Evolutionary conservation across 2,888 invertebrate species (phyloP).

Genomic region (Halictus quadricinctus): DNA sequence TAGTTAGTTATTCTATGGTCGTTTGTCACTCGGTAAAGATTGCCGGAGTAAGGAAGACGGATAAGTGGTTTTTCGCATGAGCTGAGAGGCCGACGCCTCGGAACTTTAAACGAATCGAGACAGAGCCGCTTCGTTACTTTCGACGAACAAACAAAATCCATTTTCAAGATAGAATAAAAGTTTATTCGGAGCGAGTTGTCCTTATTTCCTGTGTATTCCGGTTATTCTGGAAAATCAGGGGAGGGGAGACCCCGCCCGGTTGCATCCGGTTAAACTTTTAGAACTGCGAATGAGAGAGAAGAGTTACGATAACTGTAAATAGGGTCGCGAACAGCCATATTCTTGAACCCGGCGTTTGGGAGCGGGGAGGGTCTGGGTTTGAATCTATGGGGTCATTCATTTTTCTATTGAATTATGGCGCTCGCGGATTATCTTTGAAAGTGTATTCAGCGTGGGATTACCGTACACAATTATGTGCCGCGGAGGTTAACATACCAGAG

Average conservation of each 20-base stretch:
- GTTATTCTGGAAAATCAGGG: conserved; percentile 1
- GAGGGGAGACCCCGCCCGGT: not conserved
- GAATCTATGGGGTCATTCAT: not conserved
- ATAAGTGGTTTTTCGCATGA: conserved; percentile 11
- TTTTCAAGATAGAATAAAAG: conserved; percentile 10
- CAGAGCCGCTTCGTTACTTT: not conserved
- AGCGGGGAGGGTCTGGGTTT: too few species aligned
- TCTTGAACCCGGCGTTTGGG: not conserved
- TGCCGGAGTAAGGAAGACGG: conserved; percentile 1
- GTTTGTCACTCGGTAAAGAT: not conserved
- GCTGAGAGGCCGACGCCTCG: not conserved
- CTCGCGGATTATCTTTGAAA: not conserved
- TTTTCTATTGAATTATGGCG: not conserved
- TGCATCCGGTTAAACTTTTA: conserved; percentile 2
- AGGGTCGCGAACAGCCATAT: not conserved
- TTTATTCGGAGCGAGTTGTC: not conserved
- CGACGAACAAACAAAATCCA: conserved; percentile 11
- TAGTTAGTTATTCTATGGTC: not conserved
- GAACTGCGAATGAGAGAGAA: not conserved
- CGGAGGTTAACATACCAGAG: not conserved
- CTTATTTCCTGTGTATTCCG: not conserved
- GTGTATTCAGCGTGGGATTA: not conserved
- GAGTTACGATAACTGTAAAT: not conserved
- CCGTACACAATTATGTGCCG: not conserved
- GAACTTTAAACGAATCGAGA: conserved; percentile 8